Conservation (phyloP, 2,113 vertebrate genomes). For the Thamnaconus septentrionalis region DNA sequence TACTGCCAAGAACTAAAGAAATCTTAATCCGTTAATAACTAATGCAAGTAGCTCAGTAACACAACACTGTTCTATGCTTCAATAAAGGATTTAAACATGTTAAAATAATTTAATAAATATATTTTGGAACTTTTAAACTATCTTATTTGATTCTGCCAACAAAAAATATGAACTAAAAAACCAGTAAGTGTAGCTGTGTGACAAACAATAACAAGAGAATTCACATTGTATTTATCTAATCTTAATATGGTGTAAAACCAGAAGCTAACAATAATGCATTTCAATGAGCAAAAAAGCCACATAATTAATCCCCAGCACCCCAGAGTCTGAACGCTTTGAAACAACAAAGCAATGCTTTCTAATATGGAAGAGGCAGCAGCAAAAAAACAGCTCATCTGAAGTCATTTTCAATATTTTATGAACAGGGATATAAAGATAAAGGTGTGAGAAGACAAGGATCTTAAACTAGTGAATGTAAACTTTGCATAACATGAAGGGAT, state of each 20-base stretch:
- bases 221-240: constrained; percentile 43
- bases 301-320: constrained; percentile 11
- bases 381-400: constrained; percentile 26
- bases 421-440: constrained; percentile 37
- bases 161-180: constrained; percentile 10
- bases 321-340: constrained; percentile 15
- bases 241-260: constrained; percentile 23
- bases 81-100: constrained; percentile 20
- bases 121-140: constrained; percentile 15
- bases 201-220: constrained; percentile 23
- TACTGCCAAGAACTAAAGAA: constrained; percentile 7
- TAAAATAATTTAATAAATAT: constrained; percentile 39
- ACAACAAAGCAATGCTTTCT: constrained; percentile 24
- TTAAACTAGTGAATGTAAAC: constrained; percentile 55
- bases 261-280: constrained; percentile 45
- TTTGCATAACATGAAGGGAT: constrained; percentile 59
- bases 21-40: constrained; percentile 5
- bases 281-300: constrained; percentile 21
- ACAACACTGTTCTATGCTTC: not conserved
- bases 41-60: too few relatives aligned
- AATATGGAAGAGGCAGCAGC: constrained; percentile 19
- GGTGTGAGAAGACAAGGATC: constrained; percentile 38
- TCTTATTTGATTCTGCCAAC: too few relatives aligned
- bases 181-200: constrained; percentile 16
- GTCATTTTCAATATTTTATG: constrained; percentile 26